Evolutionary conservation across 2,113 vertebrate species (phyloP).

Genomic region (Aspidoscelis tigris): DNA sequence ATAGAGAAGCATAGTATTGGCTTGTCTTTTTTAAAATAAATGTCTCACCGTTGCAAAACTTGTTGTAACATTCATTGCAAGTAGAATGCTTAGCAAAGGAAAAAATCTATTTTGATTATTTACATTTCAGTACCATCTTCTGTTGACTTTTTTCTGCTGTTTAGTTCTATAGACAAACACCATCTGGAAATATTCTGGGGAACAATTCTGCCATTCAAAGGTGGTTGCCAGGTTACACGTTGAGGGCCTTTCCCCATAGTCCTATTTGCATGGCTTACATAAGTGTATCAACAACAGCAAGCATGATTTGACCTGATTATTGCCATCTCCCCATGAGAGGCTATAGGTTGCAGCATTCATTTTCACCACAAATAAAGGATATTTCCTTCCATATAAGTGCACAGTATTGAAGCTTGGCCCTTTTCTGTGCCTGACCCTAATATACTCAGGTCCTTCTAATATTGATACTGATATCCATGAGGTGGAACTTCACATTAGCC

Average conservation of each 20-base stretch:
- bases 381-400: neutral
- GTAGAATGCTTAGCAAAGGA: neutral
- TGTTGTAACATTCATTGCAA: neutral
- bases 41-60: neutral
- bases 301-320: neutral
- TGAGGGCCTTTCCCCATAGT: neutral
- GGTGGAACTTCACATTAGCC: neutral
- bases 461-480: neutral
- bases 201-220: neutral
- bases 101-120: neutral
- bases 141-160: too few relatives aligned
- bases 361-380: neutral
- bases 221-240: neutral
- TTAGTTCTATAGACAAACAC: neutral
- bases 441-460: neutral
- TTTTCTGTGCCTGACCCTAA: neutral
- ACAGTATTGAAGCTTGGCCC: neutral
- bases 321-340: neutral
- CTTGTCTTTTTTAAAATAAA: too few relatives aligned
- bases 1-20: neutral
- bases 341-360: neutral
- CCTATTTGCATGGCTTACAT: neutral
- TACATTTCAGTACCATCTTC: neutral
- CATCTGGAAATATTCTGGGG: neutral
- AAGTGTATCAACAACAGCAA: neutral